phyloP scores from a whole-genome alignment of 2,888 invertebrate genomes.

The Penaeus monodon region DNA sequence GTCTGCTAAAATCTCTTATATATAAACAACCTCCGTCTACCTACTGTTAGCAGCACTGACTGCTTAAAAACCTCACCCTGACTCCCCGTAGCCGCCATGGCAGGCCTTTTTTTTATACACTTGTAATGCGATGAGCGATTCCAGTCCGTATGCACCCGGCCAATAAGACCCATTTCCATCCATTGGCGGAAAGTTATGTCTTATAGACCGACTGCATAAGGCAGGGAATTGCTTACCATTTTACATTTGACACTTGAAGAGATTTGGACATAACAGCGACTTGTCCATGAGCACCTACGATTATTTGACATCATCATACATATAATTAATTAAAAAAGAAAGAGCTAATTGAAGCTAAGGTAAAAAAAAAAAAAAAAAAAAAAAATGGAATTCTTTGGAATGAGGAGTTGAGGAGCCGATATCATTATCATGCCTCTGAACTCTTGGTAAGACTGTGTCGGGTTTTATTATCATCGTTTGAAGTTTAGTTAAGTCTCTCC shows the following conservation, averaged over 20 bases:
- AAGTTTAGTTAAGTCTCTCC: background rate
- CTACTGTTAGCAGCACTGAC: slow-evolving; percentile 21
- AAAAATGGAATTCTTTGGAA: slow-evolving; percentile 45
- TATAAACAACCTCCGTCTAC: slow-evolving; percentile 38
- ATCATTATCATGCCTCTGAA: background rate
- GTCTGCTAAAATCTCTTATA: slow-evolving; percentile 27
- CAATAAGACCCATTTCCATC: background rate
- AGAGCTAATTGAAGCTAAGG: slow-evolving; percentile 15
- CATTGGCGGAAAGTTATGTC: background rate
- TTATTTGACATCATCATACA: slow-evolving; percentile 31
- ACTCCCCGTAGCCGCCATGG: slow-evolving; percentile 65
- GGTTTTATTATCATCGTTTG: no score
- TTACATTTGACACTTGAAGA: slow-evolving; percentile 59
- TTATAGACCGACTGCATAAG: background rate
- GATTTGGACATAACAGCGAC: slow-evolving; percentile 58
- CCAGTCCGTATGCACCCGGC: background rate
- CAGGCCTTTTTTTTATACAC: slow-evolving; percentile 56
- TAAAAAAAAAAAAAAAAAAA: slow-evolving; percentile 27
- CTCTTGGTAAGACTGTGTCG: no score
- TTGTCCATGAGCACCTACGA: slow-evolving; percentile 53
- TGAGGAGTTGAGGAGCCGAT: slow-evolving; percentile 25
- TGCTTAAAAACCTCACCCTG: slow-evolving; percentile 37
- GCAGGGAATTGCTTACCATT: slow-evolving; percentile 25
- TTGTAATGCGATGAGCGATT: slow-evolving; percentile 44
- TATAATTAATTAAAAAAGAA: no score